Conservation (phyloP, 1,140 invertebrate genomes). For the Oppia nitens region DNA sequence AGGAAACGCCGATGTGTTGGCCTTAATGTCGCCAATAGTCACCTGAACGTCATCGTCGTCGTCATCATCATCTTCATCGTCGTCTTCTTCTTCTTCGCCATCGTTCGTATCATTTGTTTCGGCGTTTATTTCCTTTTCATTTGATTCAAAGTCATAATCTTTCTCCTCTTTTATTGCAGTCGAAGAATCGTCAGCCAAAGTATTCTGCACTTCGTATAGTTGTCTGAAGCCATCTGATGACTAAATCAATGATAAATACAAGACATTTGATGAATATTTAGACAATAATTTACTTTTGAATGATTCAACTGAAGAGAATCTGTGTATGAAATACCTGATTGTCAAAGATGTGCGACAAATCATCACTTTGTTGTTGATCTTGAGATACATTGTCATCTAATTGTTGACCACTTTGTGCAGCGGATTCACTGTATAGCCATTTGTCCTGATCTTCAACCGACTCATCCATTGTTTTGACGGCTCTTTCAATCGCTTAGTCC, state of each 20-base stretch:
- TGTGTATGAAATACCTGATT: not conserved
- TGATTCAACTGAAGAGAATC: not conserved
- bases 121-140: not conserved
- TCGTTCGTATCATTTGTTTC: not conserved
- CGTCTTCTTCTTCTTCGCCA: slow-evolving; percentile 14
- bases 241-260: not conserved
- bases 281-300: not conserved
- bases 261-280: too few species aligned
- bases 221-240: not conserved
- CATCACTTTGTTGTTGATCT: not conserved
- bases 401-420: not conserved
- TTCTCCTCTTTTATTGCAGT: not conserved
- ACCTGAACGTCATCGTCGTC: slow-evolving; percentile 18
- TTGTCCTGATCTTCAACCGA: not conserved
- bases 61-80: slow-evolving; percentile 15
- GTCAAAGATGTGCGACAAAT: not conserved
- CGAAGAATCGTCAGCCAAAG: not conserved
- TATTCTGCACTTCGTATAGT: not conserved
- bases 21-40: slow-evolving; percentile 22
- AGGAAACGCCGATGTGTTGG: slow-evolving; percentile 25
- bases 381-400: not conserved
- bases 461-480: not conserved
- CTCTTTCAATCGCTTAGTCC: too few species aligned
- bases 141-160: not conserved
- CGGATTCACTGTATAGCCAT: not conserved